Evolutionary conservation across 2,113 vertebrate genomes (phyloP), one percentile per base, ranked within the genome.

Genomic region (Nothocercus julius): DNA sequence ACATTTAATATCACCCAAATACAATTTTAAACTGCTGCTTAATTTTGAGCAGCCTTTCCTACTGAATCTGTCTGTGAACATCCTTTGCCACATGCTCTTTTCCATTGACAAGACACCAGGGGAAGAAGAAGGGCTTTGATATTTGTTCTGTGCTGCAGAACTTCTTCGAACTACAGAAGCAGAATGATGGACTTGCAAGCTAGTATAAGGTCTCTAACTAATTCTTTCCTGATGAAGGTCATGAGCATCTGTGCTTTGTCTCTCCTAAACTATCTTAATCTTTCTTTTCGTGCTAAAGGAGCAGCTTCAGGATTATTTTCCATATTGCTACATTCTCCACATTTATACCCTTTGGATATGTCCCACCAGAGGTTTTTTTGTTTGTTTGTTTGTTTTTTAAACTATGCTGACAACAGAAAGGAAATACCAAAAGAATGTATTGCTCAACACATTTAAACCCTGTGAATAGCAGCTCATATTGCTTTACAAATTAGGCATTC

Each of bases 71-170:
- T 5, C 22, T 45, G 61, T 24, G 28, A 81, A 70, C 32, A 62
- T 84, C 51, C 45, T 25, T 90, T 51, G 45, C 83, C 51, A 62
- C 22, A 49, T 53, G 11, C 34, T 32, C n/a, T 58, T 53, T 64
- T 70, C 38, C 44, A 67, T 44, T 62, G 87, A 44, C 51, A 76
- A 44, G 27, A 42, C 44, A 84, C 49, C 34, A 67, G 20, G 27
- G 2, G 0, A 87, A 87, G 83, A 90, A 80, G 66, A 10, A 84
- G 28, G 13, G 32, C 51, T 84, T n/a, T n/a, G n/a, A n/a, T 30
- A 49, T 16, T 61, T 1, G 1, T 30, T 76, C 45, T n/a, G 15
- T 0, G 0, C 7, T 42, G 10, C 51, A n/a, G 32, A 34, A 70
- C 47, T 75, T 30, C 73, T 18, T 13, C 12, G 58, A 56, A 18